Evolutionary conservation across 2,113 vertebrate genomes (phyloP), one percentile per base, ranked within the genome.

Genomic region (Trogon surrucura): DNA sequence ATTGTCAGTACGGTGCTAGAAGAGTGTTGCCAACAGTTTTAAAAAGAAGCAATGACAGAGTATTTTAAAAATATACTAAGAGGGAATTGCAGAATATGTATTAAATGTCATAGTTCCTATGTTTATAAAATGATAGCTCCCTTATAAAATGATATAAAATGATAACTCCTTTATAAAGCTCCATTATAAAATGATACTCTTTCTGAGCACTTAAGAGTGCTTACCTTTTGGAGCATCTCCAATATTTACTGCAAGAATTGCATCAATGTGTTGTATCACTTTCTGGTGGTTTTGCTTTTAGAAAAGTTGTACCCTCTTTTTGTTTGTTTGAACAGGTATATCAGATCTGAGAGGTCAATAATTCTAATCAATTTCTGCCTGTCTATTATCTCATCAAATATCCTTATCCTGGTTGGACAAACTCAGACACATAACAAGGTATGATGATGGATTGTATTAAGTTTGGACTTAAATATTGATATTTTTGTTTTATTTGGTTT

Each of bases 301-400:
- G n/a, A 92, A 96, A 92, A 65, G 66, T 34, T 72, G 48, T 80
- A 54, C 48, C 13, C 17, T 74, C 6, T 96, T 36, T 94, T 89
- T 97, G 13, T 97, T 82, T 97, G 51, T 97, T 91, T 96, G 50
- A 88, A 95, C 95, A 99, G 99, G 98, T 99, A 99, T 93, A 99
- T 99, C 94, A 98, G 99, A 92, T 99, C 99, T 85, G 99, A 99
- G 95, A 98, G 99, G 87, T 99, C 99, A 78, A 99, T 99, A 97
- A 99, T 99, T 97, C 97, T 99, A 90, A 99, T 99, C 97, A 99
- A 99, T 98, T 99, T 99, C 98, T 99, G 99, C 98, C 97, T 99
- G 67, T 99, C 99, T 41, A 99, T 99, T 97, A 98, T 99, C 98
- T 99, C 99, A 96, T 99, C 99, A 65, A 99, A 99, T 95, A 99